Evolutionary conservation across 2,888 invertebrate genomes (phyloP).

Genomic region (Erebia aethiops): DNA sequence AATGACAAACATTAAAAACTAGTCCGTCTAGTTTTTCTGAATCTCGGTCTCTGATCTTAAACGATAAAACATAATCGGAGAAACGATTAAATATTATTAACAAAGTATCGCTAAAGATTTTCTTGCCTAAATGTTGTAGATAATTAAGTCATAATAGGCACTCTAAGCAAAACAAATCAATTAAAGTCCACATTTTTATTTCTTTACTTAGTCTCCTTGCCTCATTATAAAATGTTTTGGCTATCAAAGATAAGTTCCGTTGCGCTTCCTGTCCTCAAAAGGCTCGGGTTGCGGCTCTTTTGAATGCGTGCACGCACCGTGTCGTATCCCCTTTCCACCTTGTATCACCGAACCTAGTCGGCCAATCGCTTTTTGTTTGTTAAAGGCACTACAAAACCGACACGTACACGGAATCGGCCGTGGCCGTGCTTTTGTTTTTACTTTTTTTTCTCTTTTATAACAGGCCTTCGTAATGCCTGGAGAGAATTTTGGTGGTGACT

Average conservation of each 20-base stretch:
- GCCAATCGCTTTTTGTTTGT: conserved; percentile 75
- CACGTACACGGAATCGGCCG: conserved; percentile 61
- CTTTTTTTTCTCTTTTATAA: conserved; percentile 3
- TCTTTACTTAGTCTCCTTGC: conserved; percentile 7
- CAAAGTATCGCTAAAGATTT: background rate
- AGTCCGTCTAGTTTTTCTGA: background rate
- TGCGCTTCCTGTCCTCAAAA: conserved; percentile 60
- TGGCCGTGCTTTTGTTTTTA: conserved; percentile 51
- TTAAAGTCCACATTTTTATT: background rate
- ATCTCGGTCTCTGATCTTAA: background rate
- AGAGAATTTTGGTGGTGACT: background rate
- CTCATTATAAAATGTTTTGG: conserved; percentile 36
- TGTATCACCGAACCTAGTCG: conserved; percentile 49
- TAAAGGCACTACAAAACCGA: conserved; percentile 71
- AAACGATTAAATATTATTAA: background rate
- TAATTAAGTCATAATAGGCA: background rate
- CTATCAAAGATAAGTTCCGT: conserved; percentile 52
- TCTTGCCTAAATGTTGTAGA: background rate
- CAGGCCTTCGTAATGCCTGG: background rate
- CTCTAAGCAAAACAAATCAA: conserved; percentile 3
- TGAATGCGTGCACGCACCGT: conserved; percentile 70
- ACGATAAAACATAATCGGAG: background rate
- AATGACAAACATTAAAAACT: background rate
- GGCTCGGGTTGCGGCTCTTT: conserved; percentile 72
- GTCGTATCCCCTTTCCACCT: conserved; percentile 50